Base-by-base conservation (phyloP, 2,797 vertebrate genomes). In the Diplodus puntazzo region DNA sequence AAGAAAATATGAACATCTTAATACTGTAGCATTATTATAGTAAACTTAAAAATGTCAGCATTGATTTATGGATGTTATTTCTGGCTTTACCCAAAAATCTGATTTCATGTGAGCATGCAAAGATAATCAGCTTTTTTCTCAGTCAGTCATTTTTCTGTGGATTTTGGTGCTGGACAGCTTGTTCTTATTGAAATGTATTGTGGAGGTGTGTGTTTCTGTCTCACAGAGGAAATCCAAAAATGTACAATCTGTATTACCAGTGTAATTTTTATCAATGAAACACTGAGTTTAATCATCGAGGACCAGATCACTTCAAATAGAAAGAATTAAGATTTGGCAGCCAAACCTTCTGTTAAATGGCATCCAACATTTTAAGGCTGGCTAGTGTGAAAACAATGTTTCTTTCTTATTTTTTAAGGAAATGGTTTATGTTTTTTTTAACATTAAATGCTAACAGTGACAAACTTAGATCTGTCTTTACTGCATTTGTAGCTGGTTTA, bases 161-260 rank as follows among this genome's bases (percentile, higher is more conserved):
- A n/a, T 57, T 13, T 67, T 68, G 11, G 68, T n/a, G 62, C 61
- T 53, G n/a, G 43, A 39, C 59, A 72, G 45, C 43, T 49, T 69
- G 71, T 49, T 85, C 18, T 69, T 63, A 23, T 55, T 79, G 23
- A 83, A 69, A 73, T 72, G 43, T 13, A 46, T 30, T 77, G 78
- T 72, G 60, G 80, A 53, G 58, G 48, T 77, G 78, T 77, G 39
- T 71, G 50, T 78, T 58, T 74, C 23, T 13, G 20, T 63, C 48
- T 75, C n/a, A 34, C 17, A 42, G 42, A 57, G 13, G 14, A 5
- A 45, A 14, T 58, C 42, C 7, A 48, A 68, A 72, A 14, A 72
- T 65, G 25, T 73, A 17, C n/a, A 3, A 55, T 69, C 60, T 0
- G 2, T 49, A 11, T 55, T 43, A 34, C 18, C 2, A 16, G 2